Conservation (phyloP, 2,113 vertebrate genomes). For the Proteles cristata region DNA sequence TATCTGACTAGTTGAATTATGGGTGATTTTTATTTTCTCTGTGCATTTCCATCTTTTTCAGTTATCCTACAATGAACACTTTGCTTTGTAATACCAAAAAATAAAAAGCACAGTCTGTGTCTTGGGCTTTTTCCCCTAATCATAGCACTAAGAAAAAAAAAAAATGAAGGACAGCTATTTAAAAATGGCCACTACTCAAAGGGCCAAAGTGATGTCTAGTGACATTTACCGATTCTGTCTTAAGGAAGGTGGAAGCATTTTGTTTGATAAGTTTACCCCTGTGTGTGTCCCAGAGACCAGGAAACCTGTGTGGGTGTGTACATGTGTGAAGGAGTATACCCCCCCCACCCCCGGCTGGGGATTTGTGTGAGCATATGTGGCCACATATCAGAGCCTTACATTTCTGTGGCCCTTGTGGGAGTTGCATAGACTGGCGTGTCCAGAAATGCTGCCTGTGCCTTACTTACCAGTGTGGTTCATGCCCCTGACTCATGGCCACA, state of each 20-base stretch:
- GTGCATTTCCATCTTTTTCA: neutral
- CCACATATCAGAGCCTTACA: neutral
- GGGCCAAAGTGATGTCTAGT: neutral
- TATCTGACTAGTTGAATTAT: neutral
- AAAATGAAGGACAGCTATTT: slow-evolving; percentile 2
- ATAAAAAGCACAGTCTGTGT: neutral
- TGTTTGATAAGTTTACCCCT: neutral
- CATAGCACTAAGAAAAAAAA: neutral
- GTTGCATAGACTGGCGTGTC: neutral
- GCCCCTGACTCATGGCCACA: neutral
- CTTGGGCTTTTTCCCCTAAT: neutral
- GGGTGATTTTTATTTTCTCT: slow-evolving; percentile 24
- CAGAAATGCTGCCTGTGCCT: neutral
- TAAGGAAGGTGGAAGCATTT: neutral
- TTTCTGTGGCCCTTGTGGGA: neutral
- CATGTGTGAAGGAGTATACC: neutral
- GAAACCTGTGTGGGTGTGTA: neutral
- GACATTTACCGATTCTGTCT: neutral
- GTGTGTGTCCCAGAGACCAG: neutral
- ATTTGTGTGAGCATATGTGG: neutral
- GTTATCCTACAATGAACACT: neutral
- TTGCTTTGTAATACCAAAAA: neutral
- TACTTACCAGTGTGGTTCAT: neutral
- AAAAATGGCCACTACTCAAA: neutral
- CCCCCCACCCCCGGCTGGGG: neutral